phyloP scores from a whole-genome alignment of 2,113 vertebrate genomes.

The Hippopotamus amphibius region DNA sequence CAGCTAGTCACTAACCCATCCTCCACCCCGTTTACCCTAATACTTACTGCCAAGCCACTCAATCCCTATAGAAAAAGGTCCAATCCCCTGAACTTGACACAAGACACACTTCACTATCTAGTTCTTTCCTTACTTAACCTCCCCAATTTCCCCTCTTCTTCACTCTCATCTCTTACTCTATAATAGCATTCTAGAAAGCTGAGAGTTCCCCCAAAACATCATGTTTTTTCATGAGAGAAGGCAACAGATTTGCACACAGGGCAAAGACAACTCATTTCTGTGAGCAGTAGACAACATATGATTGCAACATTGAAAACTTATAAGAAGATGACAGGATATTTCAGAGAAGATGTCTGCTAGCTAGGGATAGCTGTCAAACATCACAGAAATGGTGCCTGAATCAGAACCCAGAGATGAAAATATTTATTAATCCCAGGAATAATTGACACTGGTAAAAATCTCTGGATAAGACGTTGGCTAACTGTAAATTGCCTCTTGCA shows the following conservation, averaged over 20 bases:
- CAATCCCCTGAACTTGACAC: neutral
- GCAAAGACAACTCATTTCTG: neutral
- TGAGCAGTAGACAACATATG: neutral
- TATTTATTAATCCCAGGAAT: neutral
- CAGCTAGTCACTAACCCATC: neutral
- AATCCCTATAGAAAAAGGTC: neutral
- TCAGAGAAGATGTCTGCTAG: neutral
- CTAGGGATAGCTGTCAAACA: neutral
- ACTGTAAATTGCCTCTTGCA: neutral
- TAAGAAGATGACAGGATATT: neutral
- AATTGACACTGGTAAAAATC: neutral
- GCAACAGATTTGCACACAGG: neutral
- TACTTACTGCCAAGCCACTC: neutral
- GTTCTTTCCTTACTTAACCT: neutral
- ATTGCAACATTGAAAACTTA: neutral
- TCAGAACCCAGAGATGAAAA: neutral
- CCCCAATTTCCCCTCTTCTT: neutral
- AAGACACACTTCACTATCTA: neutral
- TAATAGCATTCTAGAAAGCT: neutral
- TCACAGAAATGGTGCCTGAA: neutral
- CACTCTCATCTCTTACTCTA: neutral
- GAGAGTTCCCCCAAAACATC: neutral
- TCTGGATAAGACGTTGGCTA: neutral
- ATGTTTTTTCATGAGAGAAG: neutral
- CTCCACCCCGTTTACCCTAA: neutral